A percentile compares a stretch with the other conserved stretches of the same genome.
These are phyloP conservation scores for Oreohelix idahoensis DNA, from an alignment of 1,140 invertebrate genomes.

Conservation along the genomic window DNA sequence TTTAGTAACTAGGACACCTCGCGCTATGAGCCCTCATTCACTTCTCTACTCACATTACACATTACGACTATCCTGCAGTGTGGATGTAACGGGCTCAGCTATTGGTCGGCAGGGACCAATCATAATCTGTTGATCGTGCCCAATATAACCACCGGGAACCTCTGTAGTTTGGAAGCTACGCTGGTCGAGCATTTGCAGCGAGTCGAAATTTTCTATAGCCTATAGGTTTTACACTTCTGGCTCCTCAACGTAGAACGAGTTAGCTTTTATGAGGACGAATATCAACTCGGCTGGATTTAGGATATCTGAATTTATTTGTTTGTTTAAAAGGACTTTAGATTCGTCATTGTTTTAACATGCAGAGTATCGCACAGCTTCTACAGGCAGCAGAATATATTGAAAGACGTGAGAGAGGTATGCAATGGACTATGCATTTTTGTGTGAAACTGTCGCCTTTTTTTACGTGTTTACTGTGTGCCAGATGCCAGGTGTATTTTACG, in stretches of 20 bases:
- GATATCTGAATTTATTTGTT: not conserved
- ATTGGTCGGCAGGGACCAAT: not conserved
- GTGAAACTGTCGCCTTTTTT: no score
- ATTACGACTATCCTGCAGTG: not conserved
- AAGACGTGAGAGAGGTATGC: constrained; percentile 74
- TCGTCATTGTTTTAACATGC: constrained; percentile 67
- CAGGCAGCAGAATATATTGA: constrained; percentile 89
- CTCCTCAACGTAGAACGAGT: no score
- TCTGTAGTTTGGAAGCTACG: no score
- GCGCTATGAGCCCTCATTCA: not conserved
- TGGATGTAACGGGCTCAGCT: not conserved
- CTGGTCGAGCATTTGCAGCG: no score
- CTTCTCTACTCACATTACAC: not conserved
- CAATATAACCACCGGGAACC: not conserved
- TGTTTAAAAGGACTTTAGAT: not conserved
- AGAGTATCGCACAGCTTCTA: constrained; percentile 88
- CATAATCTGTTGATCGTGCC: not conserved
- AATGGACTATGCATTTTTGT: no score
- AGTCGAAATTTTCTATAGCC: no score
- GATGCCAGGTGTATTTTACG: no score
- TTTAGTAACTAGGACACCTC: not conserved
- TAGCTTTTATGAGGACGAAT: no score
- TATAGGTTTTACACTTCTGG: no score
- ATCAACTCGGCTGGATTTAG: not conserved
- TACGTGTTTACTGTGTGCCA: no score